Base-by-base conservation (phyloP, 2,888 invertebrate genomes). In the Melangyna quadrimaculata region DNA sequence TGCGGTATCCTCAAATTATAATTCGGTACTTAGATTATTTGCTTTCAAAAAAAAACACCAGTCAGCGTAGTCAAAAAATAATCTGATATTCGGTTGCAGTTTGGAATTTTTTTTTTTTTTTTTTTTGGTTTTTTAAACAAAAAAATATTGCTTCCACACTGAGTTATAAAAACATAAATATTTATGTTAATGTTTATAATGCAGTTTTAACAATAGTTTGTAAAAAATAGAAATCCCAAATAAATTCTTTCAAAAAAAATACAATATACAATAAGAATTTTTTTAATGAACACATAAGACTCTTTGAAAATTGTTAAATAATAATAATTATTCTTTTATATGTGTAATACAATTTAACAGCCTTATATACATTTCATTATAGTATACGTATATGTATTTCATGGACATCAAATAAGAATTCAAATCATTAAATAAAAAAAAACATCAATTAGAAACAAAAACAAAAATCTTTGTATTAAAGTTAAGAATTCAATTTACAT, bases 301-400 rank as follows among this genome's bases (percentile, higher is more conserved):
- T 78, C 37, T 37, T 32, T 19, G 45, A 55, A 65, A 72, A 35
- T 57, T 59, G 14, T 51, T 55, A 57, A 70, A 43, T 27, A 69
- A 29, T 37, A 35, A n/a, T 24, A 57, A 57, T 72, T 63, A 80
- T 80, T 72, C 22, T 48, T 24, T 51, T 51, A 35, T 77, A 80
- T 80, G 75, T 77, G 67, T 77, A 86, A 86, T 86, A 81, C 72
- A 77, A 81, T 86, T 81, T 77, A 81, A 81, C 77, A 81, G 86
- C 86, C 86, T 86, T 86, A 86, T 81, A 86, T 86, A 86, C 86
- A 86, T 84, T 84, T 75, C 80, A 84, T 72, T 75, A n/a, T n/a
- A 74, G 80, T 80, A 80, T 77, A 84, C 75, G 73, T 78, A 35
- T 22, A 51, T 51, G 51, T 51, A 63, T 78, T 73, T 48, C 70